Evolutionary conservation across 1,140 invertebrate species (phyloP), one percentile per base, ranked within the genome.

Genomic region (Pogonognathellus flavescens): DNA sequence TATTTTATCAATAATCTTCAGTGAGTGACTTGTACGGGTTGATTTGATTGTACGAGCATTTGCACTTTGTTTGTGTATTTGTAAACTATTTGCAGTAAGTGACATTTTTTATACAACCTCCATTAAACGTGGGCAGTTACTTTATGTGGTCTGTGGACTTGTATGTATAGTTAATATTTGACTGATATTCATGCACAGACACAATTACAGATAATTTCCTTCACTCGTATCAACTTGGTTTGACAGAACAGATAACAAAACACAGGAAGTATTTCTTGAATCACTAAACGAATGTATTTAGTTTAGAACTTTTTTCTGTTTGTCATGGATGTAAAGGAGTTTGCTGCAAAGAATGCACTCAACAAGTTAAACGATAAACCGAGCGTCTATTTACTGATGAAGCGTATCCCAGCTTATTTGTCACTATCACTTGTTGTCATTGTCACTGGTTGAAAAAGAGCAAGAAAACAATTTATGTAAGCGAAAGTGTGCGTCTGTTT

Each of bases 221-320:
- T n/a, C 11, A 13, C 53, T n/a, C n/a, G 10, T 57, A 10, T 13
- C 53, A 57, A 57, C n/a, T 41, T 76, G 70, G 25, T 76, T 49
- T 76, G 70, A 76, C 31, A 76, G 31, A 3, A 76, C 14, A 76
- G n/a, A n/a, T 76, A 76, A 76, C 31, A 50, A 7, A 49, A 76
- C 70, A 76, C 70, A 76, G 70, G 70, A 76, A 76, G 70, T 49
- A 76, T 76, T 76, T 76, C 25, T 9, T 2, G 13, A 66, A 66
- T 66, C 22, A 66, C 18, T 11, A 66, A 66, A 72, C 9, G 10
- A 66, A 72, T n/a, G 10, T 57, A 57, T 57, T 57, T 57, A 18
- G 5, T 16, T 5, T 14, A 22, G 25, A 25, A 25, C 49, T 76
- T 76, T 25, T 76, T 76, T 49, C 31, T 49, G 70, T n/a, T 49